Percentiles rank a stretch among this genome's conserved stretches.
phyloP scores from a whole-genome alignment of 2,888 invertebrate species.

The Orthosia gracilis region DNA sequence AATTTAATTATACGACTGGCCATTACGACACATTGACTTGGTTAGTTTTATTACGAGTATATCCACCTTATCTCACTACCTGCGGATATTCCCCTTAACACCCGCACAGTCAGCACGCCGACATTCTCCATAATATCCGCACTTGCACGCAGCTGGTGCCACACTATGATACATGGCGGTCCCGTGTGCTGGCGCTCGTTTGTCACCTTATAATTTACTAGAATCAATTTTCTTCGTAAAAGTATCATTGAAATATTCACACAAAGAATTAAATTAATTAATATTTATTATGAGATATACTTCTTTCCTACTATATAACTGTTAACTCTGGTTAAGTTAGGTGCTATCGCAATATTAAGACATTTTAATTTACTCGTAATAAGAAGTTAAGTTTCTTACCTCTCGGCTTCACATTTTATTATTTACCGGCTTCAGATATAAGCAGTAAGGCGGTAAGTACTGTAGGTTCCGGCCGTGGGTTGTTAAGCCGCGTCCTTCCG shows the following conservation, averaged over 20 bases:
- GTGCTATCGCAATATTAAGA: not conserved
- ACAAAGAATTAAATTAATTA: not conserved
- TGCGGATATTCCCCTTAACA: conserved; percentile 13
- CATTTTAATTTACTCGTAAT: conserved; percentile 30
- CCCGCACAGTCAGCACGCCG: not conserved
- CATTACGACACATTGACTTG: too few species aligned
- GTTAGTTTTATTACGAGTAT: too few species aligned
- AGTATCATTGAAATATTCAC: conserved; percentile 5
- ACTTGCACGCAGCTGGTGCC: conserved; percentile 56
- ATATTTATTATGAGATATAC: too few species aligned
- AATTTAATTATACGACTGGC: too few species aligned
- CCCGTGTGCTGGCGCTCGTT: conserved; percentile 31
- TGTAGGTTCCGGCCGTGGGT: conserved; percentile 66
- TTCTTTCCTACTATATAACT: too few species aligned
- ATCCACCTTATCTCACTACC: too few species aligned
- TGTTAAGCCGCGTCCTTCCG: conserved; percentile 65
- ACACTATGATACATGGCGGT: conserved; percentile 46
- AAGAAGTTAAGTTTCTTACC: conserved; percentile 20
- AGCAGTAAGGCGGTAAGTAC: conserved; percentile 42
- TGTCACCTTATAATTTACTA: conserved; percentile 28
- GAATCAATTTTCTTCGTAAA: conserved; percentile 28
- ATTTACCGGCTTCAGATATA: conserved; percentile 53
- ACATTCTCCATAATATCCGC: conserved; percentile 37
- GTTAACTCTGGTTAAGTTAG: too few species aligned
- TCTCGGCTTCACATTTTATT: conserved; percentile 31